Evolutionary conservation across 1,140 invertebrate genomes (phyloP).

Genomic region (Drosophila bocqueti): DNA sequence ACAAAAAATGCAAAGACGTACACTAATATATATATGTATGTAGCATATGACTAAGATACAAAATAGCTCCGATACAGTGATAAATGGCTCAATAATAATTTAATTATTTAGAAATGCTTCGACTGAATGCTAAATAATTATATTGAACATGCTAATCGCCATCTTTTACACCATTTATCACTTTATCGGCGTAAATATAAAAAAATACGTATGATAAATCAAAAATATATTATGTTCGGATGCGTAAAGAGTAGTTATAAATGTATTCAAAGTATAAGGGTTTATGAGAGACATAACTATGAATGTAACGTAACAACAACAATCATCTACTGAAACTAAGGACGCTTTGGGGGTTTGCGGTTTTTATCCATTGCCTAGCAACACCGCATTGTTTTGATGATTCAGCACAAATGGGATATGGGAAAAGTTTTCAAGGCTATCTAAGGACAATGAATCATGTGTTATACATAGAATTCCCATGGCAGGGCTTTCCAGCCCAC

Average conservation of each 20-base stretch:
- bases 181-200: slow-evolving; percentile 10
- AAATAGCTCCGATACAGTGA: slow-evolving; percentile 12
- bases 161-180: background rate
- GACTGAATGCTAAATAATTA: background rate
- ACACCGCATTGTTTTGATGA: slow-evolving; percentile 40
- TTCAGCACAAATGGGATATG: slow-evolving; percentile 37
- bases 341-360: background rate
- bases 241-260: slow-evolving; percentile 11
- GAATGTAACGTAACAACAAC: slow-evolving; percentile 22
- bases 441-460: slow-evolving; percentile 48
- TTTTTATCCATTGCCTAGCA: slow-evolving; percentile 27
- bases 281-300: slow-evolving; percentile 22
- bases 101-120: background rate
- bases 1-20: slow-evolving; percentile 50
- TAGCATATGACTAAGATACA: slow-evolving; percentile 22
- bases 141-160: background rate
- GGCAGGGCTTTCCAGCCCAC: slow-evolving; percentile 18
- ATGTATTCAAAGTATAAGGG: background rate
- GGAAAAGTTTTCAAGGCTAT: slow-evolving; percentile 17
- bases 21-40: background rate
- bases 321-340: slow-evolving; percentile 8
- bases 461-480: slow-evolving; percentile 33
- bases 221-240: slow-evolving; percentile 8
- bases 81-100: slow-evolving; percentile 10
- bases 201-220: slow-evolving; percentile 9